These are phyloP conservation scores for Melanotaenia boesemani DNA, from an alignment of 2,797 vertebrate genomes.

Conservation along the genomic window DNA sequence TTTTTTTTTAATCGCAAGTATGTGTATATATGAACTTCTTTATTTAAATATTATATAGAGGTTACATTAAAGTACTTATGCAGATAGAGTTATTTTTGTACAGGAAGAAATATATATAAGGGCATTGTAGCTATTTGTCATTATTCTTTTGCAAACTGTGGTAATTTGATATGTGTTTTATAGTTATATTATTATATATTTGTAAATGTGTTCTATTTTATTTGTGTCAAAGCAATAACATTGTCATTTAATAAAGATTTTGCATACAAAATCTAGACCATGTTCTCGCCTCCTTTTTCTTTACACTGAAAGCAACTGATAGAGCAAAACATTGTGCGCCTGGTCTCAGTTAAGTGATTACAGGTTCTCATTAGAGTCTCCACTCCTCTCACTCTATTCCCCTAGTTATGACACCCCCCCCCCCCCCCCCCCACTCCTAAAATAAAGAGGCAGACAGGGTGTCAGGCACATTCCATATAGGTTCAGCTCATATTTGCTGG, in stretches of 20 bases:
- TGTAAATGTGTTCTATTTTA: conserved; percentile 84
- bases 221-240: conserved; percentile 79
- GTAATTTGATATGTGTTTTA: conserved; percentile 78
- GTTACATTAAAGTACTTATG: conserved; percentile 83
- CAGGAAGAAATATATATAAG: conserved; percentile 83
- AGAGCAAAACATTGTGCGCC: conserved; percentile 64
- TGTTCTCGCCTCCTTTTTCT: conserved; percentile 63
- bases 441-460: conserved; percentile 63
- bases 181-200: conserved; percentile 82
- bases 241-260: conserved; percentile 85
- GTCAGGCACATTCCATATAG: conserved; percentile 77
- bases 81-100: conserved; percentile 88
- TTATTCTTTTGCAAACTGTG: conserved; percentile 82
- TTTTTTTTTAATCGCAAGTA: conserved; percentile 79
- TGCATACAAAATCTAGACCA: conserved; percentile 75
- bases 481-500: conserved; percentile 73
- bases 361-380: conserved; percentile 71
- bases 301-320: conserved; percentile 65
- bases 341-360: conserved; percentile 78
- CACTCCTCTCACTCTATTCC: conserved; percentile 65
- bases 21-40: conserved; percentile 84
- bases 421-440: conserved; percentile 17
- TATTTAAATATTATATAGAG: conserved; percentile 87
- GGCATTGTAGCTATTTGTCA: conserved; percentile 85
- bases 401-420: conserved; percentile 54